Base-by-base conservation (phyloP, 2,113 vertebrate species). In the Caretta caretta region DNA sequence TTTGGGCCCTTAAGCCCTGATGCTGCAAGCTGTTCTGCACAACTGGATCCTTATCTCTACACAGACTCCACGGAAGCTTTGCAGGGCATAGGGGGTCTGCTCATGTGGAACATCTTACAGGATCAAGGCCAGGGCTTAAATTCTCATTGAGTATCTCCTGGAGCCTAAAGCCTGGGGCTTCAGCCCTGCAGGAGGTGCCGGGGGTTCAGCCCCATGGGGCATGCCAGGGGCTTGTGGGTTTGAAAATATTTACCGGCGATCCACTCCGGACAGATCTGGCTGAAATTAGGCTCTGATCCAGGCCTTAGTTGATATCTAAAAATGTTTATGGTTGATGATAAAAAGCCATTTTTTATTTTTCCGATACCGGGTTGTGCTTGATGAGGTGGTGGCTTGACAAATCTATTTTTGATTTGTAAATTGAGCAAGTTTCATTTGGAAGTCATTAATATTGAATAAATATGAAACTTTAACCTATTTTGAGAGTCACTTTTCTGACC, bases 321-420 rank as follows among this genome's bases (percentile, higher is more conserved):
- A 96, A 94, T 93, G 94, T 97, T 94, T 93, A 96, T 92, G 94
- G 94, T 96, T 96, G 96, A 96, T 96, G 94, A 95, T 94, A 96
- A 97, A 93, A 97, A 97, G 94, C 97, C 97, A 93, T 94, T 96
- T 96, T 93, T 97, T 95, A 97, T 97, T 97, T 97, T 96, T 76
- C 90, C 95, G 95, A 96, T 96, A 97, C 90, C 94, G 96, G 92
- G 84, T 90, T 87, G 88, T 91, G 96, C 97, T 94, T 85, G 59
- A 94, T 96, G 95, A 96, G 96, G 95, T 97, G 96, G 97, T 69
- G 62, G 35, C 35, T 95, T 97, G 95, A 95, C 96, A 96, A 94
- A 93, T 97, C 95, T 97, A 31, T 29, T n/a, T 91, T 89, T 69
- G 6, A 80, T 94, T 89, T 86, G 88, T 83, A 92, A 90, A 84